Conservation (phyloP, 2,888 invertebrate genomes). For the Eupithecia exiguata region DNA sequence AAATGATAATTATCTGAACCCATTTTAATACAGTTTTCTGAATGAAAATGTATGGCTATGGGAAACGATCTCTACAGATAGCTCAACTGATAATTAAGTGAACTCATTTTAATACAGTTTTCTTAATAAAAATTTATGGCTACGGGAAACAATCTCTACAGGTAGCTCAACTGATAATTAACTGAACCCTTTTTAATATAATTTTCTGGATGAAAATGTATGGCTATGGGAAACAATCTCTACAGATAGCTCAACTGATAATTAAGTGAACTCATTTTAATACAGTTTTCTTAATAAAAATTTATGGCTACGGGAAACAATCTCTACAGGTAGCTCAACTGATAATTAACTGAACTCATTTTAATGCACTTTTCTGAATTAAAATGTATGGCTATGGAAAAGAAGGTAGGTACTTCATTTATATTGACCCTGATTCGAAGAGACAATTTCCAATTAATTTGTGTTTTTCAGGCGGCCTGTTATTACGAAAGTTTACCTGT, state of each 20-base stretch:
- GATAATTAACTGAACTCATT: too few relatives aligned
- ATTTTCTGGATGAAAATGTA: background rate
- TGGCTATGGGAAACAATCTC: too few relatives aligned
- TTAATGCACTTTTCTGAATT: background rate
- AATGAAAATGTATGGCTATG: too few relatives aligned
- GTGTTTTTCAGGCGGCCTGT: slow-evolving; percentile 12
- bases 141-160: too few relatives aligned
- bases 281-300: background rate
- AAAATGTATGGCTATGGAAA: background rate
- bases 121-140: background rate
- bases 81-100: too few relatives aligned
- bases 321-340: too few relatives aligned
- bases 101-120: background rate
- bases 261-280: background rate
- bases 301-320: too few relatives aligned
- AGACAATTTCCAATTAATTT: too few relatives aligned
- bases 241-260: too few relatives aligned
- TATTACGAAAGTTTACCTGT: slow-evolving; percentile 47
- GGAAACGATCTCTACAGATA: too few relatives aligned
- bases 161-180: too few relatives aligned
- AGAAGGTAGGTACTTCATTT: background rate
- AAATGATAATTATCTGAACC: too few relatives aligned
- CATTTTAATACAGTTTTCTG: slow-evolving; percentile 4
- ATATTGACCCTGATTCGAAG: background rate
- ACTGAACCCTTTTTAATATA: background rate